Evolutionary conservation across 2,113 vertebrate genomes (phyloP).

Genomic region (Nothoprocta pentlandii): DNA sequence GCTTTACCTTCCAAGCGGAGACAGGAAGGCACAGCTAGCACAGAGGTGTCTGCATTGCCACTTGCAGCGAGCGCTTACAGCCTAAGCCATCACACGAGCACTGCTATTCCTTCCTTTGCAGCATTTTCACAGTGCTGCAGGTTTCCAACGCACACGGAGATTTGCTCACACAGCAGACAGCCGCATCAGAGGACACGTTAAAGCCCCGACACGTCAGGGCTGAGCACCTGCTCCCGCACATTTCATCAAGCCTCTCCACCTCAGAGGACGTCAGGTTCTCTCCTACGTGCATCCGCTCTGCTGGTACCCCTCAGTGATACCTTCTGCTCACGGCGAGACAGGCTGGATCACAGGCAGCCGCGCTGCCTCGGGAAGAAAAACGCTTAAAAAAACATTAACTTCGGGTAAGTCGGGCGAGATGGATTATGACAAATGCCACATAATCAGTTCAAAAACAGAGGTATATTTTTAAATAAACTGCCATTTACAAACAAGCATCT

Average conservation of each 20-base stretch:
- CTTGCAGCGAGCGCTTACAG: neutral
- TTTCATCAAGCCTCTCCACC: slow-evolving; percentile 58
- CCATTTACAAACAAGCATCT: slow-evolving; percentile 21
- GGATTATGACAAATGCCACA: neutral
- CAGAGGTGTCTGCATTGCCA: neutral
- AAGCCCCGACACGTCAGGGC: neutral
- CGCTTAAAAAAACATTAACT: slow-evolving; percentile 23
- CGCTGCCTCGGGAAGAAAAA: slow-evolving; percentile 12
- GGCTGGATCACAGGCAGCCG: slow-evolving; percentile 1
- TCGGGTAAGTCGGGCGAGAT: slow-evolving; percentile 25
- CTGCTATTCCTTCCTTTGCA: neutral
- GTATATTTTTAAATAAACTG: neutral
- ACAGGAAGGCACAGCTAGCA: neutral
- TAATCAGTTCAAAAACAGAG: neutral
- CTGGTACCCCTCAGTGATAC: slow-evolving; percentile 42
- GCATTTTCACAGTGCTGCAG: slow-evolving; percentile 26
- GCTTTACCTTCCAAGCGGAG: slow-evolving; percentile 5
- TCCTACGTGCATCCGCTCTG: neutral
- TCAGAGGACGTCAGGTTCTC: slow-evolving; percentile 11
- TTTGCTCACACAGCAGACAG: slow-evolving; percentile 55
- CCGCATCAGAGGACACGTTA: slow-evolving; percentile 13
- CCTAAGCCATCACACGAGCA: neutral
- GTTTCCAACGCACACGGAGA: slow-evolving; percentile 39
- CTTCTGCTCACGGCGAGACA: slow-evolving; percentile 46
- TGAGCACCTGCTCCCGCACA: slow-evolving; percentile 59